Evolutionary conservation across 2,113 vertebrate genomes (phyloP).

Genomic region (Emydocephalus ijimae): DNA sequence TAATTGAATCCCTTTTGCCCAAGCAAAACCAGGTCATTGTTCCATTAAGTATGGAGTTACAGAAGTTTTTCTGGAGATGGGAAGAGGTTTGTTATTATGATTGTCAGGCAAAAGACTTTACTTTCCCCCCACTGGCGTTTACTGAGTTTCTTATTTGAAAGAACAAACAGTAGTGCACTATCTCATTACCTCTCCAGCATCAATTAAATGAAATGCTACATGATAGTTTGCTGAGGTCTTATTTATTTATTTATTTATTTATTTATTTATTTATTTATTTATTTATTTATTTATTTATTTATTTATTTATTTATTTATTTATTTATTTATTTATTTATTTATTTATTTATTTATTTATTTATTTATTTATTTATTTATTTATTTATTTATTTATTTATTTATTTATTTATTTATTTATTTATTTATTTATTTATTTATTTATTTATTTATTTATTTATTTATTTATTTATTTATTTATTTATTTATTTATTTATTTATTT

Average conservation of each 20-base stretch:
- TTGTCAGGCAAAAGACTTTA: slow-evolving; percentile 30
- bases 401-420: neutral
- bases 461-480: neutral
- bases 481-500: neutral
- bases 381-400: neutral
- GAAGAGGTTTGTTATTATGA: neutral
- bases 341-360: slow-evolving; percentile 34
- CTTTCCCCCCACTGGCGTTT: slow-evolving; percentile 12
- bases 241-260: neutral
- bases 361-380: slow-evolving; percentile 24
- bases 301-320: slow-evolving; percentile 18
- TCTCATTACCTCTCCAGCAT: slow-evolving; percentile 40
- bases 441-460: neutral
- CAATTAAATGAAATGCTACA: slow-evolving; percentile 47
- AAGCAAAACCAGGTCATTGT: slow-evolving; percentile 42
- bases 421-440: neutral
- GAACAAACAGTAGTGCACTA: slow-evolving; percentile 47
- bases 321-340: slow-evolving; percentile 17
- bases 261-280: slow-evolving; percentile 34
- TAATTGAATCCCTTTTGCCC: slow-evolving; percentile 36
- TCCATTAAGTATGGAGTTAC: slow-evolving; percentile 36
- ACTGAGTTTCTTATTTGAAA: slow-evolving; percentile 49
- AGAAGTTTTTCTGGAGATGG: slow-evolving; percentile 5
- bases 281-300: slow-evolving; percentile 22
- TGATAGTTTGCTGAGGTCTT: slow-evolving; percentile 21